A percentile compares a stretch with the other conserved stretches of the same genome.
These are phyloP conservation scores for Tragelaphus imberbis DNA, from an alignment of 2,113 vertebrate species.

Conservation along the genomic window DNA sequence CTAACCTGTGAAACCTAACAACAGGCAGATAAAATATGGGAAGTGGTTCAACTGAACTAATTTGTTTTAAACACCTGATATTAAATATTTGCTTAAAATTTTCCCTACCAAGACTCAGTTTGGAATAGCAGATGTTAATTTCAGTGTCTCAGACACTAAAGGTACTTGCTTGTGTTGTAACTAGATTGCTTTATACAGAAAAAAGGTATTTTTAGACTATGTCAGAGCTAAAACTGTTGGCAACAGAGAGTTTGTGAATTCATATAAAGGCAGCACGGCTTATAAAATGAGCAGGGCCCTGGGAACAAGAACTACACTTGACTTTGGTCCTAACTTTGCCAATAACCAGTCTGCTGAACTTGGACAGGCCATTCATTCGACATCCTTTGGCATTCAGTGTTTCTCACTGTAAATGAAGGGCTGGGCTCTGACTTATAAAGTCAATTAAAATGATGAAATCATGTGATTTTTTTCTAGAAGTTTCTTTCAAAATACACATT, in stretches of 20 bases:
- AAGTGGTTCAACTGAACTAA: slow-evolving; percentile 61
- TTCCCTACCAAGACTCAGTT: slow-evolving; percentile 8
- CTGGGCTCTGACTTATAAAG: slow-evolving; percentile 20
- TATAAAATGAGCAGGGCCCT: not conserved
- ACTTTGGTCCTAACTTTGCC: not conserved
- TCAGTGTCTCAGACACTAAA: not conserved
- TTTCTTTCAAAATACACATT: slow-evolving; percentile 70
- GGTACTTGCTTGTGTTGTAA: not conserved
- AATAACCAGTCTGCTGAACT: not conserved
- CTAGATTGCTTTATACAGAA: not conserved
- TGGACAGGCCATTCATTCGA: not conserved
- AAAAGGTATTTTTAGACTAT: not conserved
- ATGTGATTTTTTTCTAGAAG: not conserved
- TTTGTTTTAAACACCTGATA: slow-evolving; percentile 56
- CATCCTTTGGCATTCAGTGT: not conserved
- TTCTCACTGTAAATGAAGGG: slow-evolving; percentile 37
- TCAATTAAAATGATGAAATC: not conserved
- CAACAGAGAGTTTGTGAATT: not conserved
- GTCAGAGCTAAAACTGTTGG: not conserved
- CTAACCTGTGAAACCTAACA: slow-evolving; percentile 50
- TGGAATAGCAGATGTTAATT: slow-evolving; percentile 18
- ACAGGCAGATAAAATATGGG: slow-evolving; percentile 59
- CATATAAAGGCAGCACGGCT: not conserved
- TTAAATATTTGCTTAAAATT: slow-evolving; percentile 44
- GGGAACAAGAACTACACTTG: not conserved